Base-by-base conservation (phyloP, 2,888 invertebrate genomes). In the Himalopsyche tibetana region DNA sequence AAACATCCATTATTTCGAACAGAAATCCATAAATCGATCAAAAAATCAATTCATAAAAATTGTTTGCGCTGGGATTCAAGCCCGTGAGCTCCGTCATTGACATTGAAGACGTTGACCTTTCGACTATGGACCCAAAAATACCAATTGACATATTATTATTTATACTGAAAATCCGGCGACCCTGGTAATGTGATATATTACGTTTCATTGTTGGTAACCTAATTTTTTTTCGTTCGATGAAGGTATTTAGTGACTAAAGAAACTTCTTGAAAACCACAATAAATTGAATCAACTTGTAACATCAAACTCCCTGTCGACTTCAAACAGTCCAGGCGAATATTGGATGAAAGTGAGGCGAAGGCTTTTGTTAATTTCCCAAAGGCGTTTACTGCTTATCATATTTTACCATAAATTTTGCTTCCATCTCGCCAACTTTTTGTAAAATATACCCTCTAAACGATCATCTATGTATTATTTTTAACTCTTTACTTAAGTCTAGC, bases 281-380 rank as follows among this genome's bases (percentile, higher is more conserved):
- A 28, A 69, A 69, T 69, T 69, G 69, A 69, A 69, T 69, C 69
- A 69, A 69, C 69, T 19, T 69, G 69, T 69, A 11, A 36, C 69
- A 69, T 69, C 69, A 36, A 69, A 69, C 15, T 69, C 36, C 69
- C 36, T 36, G 36, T 28, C 69, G 69, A 69, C 19, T 69, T 69
- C 69, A 36, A 74, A 74, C 74, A 11, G 74, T 74, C 74, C 74
- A 28, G 69, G 69, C 69, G 69, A 69, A 69, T 17, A 69, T 69
- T 69, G 69, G 36, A 36, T 36, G 69, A 63, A 63, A 63, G 63
- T 9, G 63, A 19, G 63, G 63, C 63, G 63, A 69, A 69, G 69
- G 69, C 36, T 69, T 69, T 69, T 69, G 36, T 69, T 69, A 69
- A 69, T 69, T 69, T 69, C 69, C 69, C 69, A 69, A 69, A 74